Evolutionary conservation across 2,797 vertebrate species (phyloP).

Genomic region (Oreortyx pictus): DNA sequence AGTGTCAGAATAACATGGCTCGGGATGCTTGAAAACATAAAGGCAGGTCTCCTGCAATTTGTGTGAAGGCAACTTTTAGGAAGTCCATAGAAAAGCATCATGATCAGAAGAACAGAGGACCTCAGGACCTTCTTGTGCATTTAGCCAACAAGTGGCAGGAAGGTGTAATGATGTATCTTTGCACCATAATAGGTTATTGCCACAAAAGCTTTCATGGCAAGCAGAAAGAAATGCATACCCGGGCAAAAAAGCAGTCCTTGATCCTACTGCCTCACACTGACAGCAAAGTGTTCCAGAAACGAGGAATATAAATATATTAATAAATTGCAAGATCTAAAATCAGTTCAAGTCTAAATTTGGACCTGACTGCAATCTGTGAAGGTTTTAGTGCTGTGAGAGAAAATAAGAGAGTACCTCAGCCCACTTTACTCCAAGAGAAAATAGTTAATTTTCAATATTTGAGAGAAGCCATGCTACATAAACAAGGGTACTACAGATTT

Average conservation of each 20-base stretch:
- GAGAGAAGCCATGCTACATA: neutral
- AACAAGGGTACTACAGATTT: neutral
- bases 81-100: neutral
- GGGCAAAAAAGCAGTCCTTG: neutral
- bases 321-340: constrained; percentile 19
- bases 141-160: neutral
- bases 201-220: neutral
- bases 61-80: neutral
- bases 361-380: neutral
- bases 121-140: neutral
- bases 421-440: neutral
- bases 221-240: neutral
- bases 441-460: neutral
- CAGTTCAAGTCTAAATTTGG: neutral
- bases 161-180: neutral
- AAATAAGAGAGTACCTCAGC: neutral
- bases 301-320: constrained; percentile 20
- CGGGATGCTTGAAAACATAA: neutral
- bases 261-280: neutral
- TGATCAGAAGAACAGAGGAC: neutral
- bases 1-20: neutral
- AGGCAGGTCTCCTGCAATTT: neutral
- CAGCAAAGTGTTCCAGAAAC: neutral
- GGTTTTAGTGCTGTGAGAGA: neutral
- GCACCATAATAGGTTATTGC: neutral